These are phyloP conservation scores for Gobio gobio DNA, from an alignment of 2,113 vertebrate species.

Conservation along the genomic window DNA sequence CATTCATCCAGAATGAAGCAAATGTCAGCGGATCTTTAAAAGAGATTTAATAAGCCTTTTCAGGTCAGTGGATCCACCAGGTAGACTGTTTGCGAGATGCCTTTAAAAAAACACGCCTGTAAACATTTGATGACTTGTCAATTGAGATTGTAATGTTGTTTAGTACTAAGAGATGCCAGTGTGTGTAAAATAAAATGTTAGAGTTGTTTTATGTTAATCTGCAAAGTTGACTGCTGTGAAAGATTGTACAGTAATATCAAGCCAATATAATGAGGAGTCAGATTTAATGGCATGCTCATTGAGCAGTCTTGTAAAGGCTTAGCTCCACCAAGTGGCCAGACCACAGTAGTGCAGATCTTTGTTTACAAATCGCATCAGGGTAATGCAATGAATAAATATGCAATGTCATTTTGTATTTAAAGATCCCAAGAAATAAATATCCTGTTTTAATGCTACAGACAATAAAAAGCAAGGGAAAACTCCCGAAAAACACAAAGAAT, in stretches of 20 bases:
- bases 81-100: constrained; percentile 52
- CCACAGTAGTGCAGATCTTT: neutral
- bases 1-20: constrained; percentile 58
- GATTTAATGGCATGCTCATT: neutral
- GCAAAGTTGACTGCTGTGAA: neutral
- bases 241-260: neutral
- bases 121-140: constrained; percentile 49
- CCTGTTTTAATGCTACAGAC: neutral
- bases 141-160: neutral
- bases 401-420: neutral
- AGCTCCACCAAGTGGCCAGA: constrained; percentile 68
- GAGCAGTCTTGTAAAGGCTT: constrained; percentile 40
- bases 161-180: neutral
- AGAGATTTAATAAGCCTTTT: constrained; percentile 58
- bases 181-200: neutral
- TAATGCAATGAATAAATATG: neutral
- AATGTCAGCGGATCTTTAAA: constrained; percentile 55
- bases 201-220: too few species aligned
- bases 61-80: constrained; percentile 59
- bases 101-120: constrained; percentile 36
- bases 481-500: neutral
- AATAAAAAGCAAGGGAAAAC: neutral
- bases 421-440: too few species aligned
- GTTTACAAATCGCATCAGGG: neutral
- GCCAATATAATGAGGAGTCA: neutral